Evolutionary conservation across 1,140 invertebrate species (phyloP), one percentile per base, ranked within the genome.

Genomic region (Tetramorium simillimum): DNA sequence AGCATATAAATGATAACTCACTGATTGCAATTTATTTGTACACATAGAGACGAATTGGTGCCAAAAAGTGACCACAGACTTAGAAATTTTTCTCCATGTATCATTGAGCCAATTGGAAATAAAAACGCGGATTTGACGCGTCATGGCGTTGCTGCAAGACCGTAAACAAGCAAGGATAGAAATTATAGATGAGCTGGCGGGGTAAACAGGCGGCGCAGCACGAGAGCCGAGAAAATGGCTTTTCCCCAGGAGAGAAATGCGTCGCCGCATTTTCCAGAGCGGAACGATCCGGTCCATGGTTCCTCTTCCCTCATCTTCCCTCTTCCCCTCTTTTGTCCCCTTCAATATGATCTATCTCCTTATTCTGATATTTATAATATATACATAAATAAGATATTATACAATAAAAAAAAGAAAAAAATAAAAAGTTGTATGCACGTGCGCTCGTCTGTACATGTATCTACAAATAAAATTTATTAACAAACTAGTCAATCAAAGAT

Each of bases 191-290:
- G 85, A 88, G 65, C 51, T 43, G 33, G 43, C 51, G 51, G 58
- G 70, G 76, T 88, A 88, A 88, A 87, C 75, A 87, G 86, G 73
- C 86, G 84, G 65, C 60, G 56, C 84, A 40, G 77, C 63, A 70
- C 69, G 80, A 84, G 69, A 86, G 77, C 56, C 85, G 85, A 86
- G 87, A 86, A 86, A 88, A 88, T 87, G 85, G 85, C 85, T 86
- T 86, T 87, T 87, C 43, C 87, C 77, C 69, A 46, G 1, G 76
- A 86, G 80, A 84, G 85, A 86, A 88, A 86, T 87, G 76, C 76
- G 72, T 82, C 85, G 75, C 85, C 49, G 86, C 46, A 81, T 86
- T 81, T 87, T 82, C 76, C 70, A 86, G 85, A 86, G 76, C 87
- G 76, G 58, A 88, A 88, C 85, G 58, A 73, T 40, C 43, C 49